Conservation (phyloP, 2,113 vertebrate genomes). For the Murina feae region DNA sequence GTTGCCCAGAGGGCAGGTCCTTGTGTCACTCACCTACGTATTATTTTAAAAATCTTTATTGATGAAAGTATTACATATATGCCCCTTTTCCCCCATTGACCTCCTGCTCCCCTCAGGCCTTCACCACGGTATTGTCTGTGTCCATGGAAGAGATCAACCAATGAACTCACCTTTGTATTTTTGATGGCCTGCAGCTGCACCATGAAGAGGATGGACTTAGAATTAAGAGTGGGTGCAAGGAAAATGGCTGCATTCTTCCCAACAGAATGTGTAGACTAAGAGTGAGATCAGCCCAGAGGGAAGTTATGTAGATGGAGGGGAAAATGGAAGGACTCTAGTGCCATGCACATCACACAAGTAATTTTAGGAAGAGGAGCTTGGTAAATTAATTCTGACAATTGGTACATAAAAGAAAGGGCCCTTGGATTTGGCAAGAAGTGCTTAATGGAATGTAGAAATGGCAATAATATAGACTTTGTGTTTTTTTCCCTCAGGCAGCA, state of each 20-base stretch:
- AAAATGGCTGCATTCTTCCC: neutral
- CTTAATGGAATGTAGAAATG: neutral
- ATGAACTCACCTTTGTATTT: neutral
- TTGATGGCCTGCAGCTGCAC: neutral
- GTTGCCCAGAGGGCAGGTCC: neutral
- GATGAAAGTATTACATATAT: too few species aligned
- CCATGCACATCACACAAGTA: neutral
- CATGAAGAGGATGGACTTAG: neutral
- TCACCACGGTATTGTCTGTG: too few species aligned
- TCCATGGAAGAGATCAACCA: too few species aligned
- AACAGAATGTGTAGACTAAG: neutral
- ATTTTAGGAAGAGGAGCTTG: neutral
- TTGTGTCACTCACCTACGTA: neutral
- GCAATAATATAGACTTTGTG: neutral
- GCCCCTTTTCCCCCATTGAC: too few species aligned
- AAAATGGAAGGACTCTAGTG: neutral
- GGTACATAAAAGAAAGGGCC: neutral
- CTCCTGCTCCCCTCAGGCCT: too few species aligned
- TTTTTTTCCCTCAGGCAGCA: conserved; percentile 71
- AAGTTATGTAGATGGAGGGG: neutral
- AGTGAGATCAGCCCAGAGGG: too few species aligned
- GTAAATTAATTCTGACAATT: neutral
- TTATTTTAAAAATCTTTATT: too few species aligned
- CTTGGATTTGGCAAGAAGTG: neutral
- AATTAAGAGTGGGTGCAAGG: neutral